Evolutionary conservation across 2,797 vertebrate genomes (phyloP).

Genomic region (Protonibea diacanthus): DNA sequence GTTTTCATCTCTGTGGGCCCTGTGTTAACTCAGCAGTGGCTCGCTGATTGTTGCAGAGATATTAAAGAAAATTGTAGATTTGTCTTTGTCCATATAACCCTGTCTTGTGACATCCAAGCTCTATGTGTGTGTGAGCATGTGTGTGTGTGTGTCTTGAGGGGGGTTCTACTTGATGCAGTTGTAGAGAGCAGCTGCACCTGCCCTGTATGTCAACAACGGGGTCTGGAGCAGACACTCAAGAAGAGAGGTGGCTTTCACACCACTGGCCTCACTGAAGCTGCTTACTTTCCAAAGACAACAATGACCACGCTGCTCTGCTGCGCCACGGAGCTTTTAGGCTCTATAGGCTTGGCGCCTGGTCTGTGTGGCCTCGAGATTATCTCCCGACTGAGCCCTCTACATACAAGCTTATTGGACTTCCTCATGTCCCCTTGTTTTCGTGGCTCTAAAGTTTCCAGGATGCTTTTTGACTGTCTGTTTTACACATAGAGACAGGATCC

Average conservation of each 20-base stretch:
- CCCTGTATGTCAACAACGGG: constrained; percentile 80
- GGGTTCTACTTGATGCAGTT: constrained; percentile 57
- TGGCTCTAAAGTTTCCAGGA: constrained; percentile 84
- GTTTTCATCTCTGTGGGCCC: constrained; percentile 83
- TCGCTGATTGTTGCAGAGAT: constrained; percentile 84
- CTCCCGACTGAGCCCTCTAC: constrained; percentile 74
- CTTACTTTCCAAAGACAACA: constrained; percentile 81
- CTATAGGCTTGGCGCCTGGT: constrained; percentile 72
- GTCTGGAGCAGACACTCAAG: constrained; percentile 78
- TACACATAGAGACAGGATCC: constrained; percentile 87
- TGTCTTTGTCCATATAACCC: constrained; percentile 79
- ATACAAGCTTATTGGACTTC: constrained; percentile 80
- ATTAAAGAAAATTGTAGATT: constrained; percentile 85
- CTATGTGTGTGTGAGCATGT: constrained; percentile 23
- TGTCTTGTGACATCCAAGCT: constrained; percentile 75
- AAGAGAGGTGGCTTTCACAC: constrained; percentile 82
- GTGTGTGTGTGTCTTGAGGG: constrained; percentile 26
- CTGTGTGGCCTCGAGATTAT: constrained; percentile 84
- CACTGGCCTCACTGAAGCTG: constrained; percentile 69
- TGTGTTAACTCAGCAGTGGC: constrained; percentile 85
- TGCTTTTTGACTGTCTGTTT: constrained; percentile 87
- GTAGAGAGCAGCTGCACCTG: constrained; percentile 81
- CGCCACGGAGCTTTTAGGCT: constrained; percentile 61
- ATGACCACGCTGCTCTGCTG: constrained; percentile 67
- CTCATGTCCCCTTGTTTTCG: constrained; percentile 78